Conservation (phyloP, 1,140 invertebrate genomes). For the Maniola jurtina region DNA sequence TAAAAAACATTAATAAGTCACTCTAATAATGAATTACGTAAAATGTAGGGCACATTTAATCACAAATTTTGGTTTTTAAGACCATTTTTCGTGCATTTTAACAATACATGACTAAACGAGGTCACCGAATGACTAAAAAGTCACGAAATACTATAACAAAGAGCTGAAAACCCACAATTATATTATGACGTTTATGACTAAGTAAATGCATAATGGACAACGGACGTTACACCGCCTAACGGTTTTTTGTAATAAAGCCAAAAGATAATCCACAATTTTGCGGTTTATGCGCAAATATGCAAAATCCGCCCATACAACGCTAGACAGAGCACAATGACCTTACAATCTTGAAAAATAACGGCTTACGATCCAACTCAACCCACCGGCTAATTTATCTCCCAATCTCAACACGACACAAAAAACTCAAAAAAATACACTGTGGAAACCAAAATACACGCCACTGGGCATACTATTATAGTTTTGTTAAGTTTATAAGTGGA, state of each 20-base stretch:
- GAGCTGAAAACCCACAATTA: constrained; percentile 9
- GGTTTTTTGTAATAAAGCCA: constrained; percentile 16
- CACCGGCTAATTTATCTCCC: constrained; percentile 19
- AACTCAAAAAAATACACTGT: not conserved
- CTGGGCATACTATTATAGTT: not conserved
- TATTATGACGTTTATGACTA: constrained; percentile 18
- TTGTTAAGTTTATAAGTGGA: not conserved
- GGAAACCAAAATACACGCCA: not conserved
- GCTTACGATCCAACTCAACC: constrained; percentile 33
- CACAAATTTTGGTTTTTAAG: too few relatives aligned
- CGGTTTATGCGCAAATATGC: constrained; percentile 38
- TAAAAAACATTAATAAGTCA: too few relatives aligned
- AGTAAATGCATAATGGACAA: constrained; percentile 14
- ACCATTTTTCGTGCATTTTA: too few relatives aligned
- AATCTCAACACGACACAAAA: not conserved
- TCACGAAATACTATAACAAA: constrained; percentile 1
- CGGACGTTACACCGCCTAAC: constrained; percentile 17
- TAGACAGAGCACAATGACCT: constrained; percentile 61
- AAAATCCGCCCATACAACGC: constrained; percentile 34
- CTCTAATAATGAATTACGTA: too few relatives aligned
- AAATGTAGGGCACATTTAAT: too few relatives aligned
- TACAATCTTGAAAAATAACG: constrained; percentile 75
- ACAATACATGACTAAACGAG: not conserved
- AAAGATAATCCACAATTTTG: constrained; percentile 25
- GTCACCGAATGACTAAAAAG: not conserved